phyloP scores from a whole-genome alignment of 53 echinoderm and acorn worm genomes.

The Zoroaster sp. region DNA sequence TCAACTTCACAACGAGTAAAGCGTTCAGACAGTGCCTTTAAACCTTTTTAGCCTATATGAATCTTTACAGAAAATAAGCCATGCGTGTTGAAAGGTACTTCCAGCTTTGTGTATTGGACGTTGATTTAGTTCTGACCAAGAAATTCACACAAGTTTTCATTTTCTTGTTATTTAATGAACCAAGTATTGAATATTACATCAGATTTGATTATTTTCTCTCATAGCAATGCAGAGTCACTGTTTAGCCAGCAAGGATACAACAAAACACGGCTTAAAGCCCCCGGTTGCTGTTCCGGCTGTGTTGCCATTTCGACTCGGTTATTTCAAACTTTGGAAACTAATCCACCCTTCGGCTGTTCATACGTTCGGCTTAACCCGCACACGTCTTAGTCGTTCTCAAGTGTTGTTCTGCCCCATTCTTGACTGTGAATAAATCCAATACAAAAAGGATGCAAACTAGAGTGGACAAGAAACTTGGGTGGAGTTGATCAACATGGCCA shows the following conservation, averaged over 20 bases:
- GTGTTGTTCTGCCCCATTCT: background rate
- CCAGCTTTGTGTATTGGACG: background rate
- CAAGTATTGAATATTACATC: background rate
- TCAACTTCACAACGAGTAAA: too few species aligned
- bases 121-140: background rate
- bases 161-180: background rate
- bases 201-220: background rate
- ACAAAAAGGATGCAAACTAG: constrained; percentile 1
- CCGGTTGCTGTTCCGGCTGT: background rate
- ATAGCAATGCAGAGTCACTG: background rate
- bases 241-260: background rate
- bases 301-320: background rate
- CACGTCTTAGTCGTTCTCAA: background rate
- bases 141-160: background rate
- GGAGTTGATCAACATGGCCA: constrained; percentile 29
- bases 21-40: too few species aligned
- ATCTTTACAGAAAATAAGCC: background rate
- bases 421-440: background rate
- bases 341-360: background rate
- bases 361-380: background rate
- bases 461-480: background rate
- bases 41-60: too few species aligned
- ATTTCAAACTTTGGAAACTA: background rate
- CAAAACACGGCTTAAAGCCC: background rate
- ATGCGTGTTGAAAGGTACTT: background rate